Evolutionary conservation across 2,888 invertebrate species (phyloP).

Genomic region (Electrophaes corylata): DNA sequence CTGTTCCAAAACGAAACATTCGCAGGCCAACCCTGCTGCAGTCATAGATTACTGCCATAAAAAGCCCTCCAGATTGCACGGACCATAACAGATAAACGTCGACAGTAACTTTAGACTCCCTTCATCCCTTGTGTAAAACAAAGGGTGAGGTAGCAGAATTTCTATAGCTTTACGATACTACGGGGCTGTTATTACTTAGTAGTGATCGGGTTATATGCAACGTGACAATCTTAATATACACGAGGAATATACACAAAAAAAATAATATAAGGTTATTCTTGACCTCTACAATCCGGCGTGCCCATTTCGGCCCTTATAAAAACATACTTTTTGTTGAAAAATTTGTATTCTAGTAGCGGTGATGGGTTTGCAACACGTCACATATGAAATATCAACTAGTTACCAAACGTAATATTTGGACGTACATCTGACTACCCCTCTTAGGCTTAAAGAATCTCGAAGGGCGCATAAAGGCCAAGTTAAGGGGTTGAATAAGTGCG

Average conservation of each 20-base stretch:
- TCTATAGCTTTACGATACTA: slow-evolving; percentile 33
- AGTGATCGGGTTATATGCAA: neutral
- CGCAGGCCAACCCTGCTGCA: slow-evolving; percentile 46
- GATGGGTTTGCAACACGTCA: no score
- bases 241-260: neutral
- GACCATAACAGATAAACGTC: slow-evolving; percentile 75
- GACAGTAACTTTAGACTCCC: slow-evolving; percentile 65
- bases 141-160: slow-evolving; percentile 35
- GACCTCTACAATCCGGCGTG: no score
- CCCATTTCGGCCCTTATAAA: no score
- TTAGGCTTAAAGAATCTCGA: no score
- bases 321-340: no score
- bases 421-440: no score
- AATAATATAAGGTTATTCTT: no score
- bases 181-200: slow-evolving; percentile 23
- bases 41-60: slow-evolving; percentile 63
- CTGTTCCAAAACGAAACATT: slow-evolving; percentile 25
- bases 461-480: no score
- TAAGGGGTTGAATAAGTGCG: no score
- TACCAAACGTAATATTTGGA: no score
- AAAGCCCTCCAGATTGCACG: slow-evolving; percentile 65
- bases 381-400: no score
- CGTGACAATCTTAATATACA: neutral
- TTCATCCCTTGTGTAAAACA: slow-evolving; percentile 58
- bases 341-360: no score